A percentile compares a stretch with the other conserved stretches of the same genome.
phyloP scores from a whole-genome alignment of 2,888 invertebrate species.

The Teleiodes luculella region DNA sequence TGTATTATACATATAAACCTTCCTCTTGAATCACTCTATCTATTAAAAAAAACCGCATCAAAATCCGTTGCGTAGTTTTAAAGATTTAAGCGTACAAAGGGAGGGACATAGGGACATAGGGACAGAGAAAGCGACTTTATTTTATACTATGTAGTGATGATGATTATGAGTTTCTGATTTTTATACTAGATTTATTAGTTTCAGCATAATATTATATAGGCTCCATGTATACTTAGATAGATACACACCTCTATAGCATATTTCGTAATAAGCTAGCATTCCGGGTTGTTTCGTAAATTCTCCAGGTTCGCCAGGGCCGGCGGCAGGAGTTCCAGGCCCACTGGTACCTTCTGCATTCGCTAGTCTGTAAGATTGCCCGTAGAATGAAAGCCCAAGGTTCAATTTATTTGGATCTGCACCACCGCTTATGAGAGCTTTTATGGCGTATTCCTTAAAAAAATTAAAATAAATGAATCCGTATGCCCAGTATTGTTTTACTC shows the following conservation, averaged over 20 bases:
- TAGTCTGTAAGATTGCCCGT: constrained; percentile 91
- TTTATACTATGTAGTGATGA: not conserved
- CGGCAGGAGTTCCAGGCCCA: constrained; percentile 80
- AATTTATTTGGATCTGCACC: constrained; percentile 90
- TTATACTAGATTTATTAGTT: too few species aligned
- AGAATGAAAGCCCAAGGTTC: constrained; percentile 89
- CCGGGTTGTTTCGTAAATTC: constrained; percentile 91
- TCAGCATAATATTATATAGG: too few species aligned
- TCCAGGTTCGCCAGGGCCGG: constrained; percentile 88
- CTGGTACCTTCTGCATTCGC: constrained; percentile 53
- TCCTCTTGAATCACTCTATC: too few species aligned
- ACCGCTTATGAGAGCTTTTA: constrained; percentile 84
- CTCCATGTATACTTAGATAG: too few species aligned
- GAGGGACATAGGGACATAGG: too few species aligned
- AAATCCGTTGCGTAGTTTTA: too few species aligned
- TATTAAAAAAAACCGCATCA: too few species aligned
- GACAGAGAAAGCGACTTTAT: too few species aligned
- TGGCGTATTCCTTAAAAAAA: constrained; percentile 84
- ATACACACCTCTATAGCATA: constrained; percentile 81
- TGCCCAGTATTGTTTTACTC: too few species aligned
- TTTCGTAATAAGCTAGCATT: constrained; percentile 92
- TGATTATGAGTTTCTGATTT: too few species aligned
- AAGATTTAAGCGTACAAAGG: too few species aligned
- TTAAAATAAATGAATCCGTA: not conserved
- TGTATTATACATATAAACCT: too few species aligned